These are phyloP conservation scores for Monopterus albus DNA, from an alignment of 2,113 vertebrate genomes.

Conservation along the genomic window DNA sequence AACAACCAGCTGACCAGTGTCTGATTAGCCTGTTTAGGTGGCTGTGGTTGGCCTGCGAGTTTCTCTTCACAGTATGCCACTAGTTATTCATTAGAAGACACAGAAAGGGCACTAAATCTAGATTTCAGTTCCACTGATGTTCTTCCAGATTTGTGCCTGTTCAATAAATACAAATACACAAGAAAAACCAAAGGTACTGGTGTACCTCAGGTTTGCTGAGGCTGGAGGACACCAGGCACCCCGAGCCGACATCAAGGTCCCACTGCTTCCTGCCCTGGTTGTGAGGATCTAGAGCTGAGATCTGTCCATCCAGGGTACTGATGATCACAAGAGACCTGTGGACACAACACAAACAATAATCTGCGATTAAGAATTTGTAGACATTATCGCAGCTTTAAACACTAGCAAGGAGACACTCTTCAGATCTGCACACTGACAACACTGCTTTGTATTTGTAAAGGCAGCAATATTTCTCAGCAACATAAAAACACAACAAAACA, in stretches of 20 bases:
- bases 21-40: background rate
- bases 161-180: no score
- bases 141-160: background rate
- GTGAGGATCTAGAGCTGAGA: conserved; percentile 94
- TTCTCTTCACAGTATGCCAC: no score
- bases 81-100: no score
- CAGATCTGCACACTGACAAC: background rate
- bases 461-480: background rate
- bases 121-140: background rate
- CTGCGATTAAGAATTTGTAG: background rate
- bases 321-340: conserved; percentile 93
- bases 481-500: background rate
- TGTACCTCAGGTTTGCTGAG: conserved; percentile 97
- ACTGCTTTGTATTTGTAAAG: background rate
- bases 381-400: background rate
- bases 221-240: conserved; percentile 94
- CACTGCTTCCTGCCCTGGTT: conserved; percentile 94
- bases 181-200: no score
- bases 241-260: conserved; percentile 96
- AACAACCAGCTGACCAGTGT: conserved; percentile 5
- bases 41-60: background rate
- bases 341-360: conserved; percentile 17
- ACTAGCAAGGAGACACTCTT: background rate
- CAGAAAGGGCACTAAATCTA: background rate
- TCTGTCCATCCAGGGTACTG: conserved; percentile 95